Base-by-base conservation (phyloP, 1,140 invertebrate genomes). In the Anthonomus grandis region DNA sequence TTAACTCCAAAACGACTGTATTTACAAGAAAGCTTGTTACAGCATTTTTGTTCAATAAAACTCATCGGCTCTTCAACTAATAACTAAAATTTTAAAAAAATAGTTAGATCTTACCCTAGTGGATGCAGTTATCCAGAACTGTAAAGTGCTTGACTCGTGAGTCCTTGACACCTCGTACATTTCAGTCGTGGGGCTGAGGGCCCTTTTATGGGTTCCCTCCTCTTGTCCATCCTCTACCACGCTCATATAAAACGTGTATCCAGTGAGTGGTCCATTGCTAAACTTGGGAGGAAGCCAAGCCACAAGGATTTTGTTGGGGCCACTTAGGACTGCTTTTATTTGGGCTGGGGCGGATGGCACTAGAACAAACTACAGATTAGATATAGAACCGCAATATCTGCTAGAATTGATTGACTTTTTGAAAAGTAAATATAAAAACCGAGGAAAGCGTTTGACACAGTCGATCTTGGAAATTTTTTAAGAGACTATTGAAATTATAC, bases 241-340 rank as follows among this genome's bases (percentile, higher is more conserved):
- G 59, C 86, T 84, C 84, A 89, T 87, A 69, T 91, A 91, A 51
- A 93, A 81, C 4, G 86, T 89, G 63, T 90, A 92, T 15, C 86
- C 85, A 27, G 83, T 85, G 4, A 92, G 78, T 56, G 86, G 79
- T 10, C 90, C 90, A 71, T 91, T 91, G 34, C 81, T 81, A 57
- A 82, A 79, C 9, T 79, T 71, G 2, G 90, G 90, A 17, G 86
- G 86, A 63, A 87, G 77, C 90, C 94, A 97, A 5, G 91, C 90
- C 8, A 96, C 85, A 21, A 95, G 77, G 51, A 96, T 88, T 69
- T 90, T 90, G 58, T 86, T 89, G 23, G 84, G 77, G 22, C 88
- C 90, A 56, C 86, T 90, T 10, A 91, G 82, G 24, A 91, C 83
- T 1, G 91, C 91, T 77, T 95, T 96, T 37, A 96, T 91, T 62